Conservation (phyloP, 2,888 invertebrate species). For the Drosophila monieri region DNA sequence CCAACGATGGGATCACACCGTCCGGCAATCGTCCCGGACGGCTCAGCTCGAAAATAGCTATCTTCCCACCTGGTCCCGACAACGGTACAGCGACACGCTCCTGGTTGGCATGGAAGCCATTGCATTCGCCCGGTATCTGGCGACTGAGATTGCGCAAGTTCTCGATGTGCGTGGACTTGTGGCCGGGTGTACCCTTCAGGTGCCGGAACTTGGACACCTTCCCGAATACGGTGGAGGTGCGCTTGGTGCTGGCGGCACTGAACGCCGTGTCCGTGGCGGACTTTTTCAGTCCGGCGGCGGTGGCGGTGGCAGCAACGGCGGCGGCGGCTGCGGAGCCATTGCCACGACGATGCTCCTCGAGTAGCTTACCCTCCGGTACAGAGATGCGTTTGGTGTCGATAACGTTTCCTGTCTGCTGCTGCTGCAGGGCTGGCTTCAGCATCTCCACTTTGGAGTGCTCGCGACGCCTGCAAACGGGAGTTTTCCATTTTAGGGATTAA, state of each 20-base stretch:
- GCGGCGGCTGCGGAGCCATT: slow-evolving; percentile 65
- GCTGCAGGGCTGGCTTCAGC: slow-evolving; percentile 83
- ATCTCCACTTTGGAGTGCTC: slow-evolving; percentile 85
- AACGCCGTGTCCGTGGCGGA: slow-evolving; percentile 84
- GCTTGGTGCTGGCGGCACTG: slow-evolving; percentile 88
- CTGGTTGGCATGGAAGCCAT: slow-evolving; percentile 95
- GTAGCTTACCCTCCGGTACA: slow-evolving; percentile 80
- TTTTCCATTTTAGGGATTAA: background rate
- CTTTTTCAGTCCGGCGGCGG: slow-evolving; percentile 75
- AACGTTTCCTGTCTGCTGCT: slow-evolving; percentile 65
- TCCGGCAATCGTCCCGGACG: slow-evolving; percentile 91
- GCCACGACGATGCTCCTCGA: slow-evolving; percentile 82
- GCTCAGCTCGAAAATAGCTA: slow-evolving; percentile 93
- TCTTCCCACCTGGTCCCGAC: slow-evolving; percentile 94
- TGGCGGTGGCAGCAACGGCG: too few species aligned
- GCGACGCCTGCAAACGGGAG: slow-evolving; percentile 85
- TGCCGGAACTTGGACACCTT: slow-evolving; percentile 96
- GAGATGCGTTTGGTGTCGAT: slow-evolving; percentile 81
- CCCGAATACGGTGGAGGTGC: slow-evolving; percentile 94
- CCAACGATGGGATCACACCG: slow-evolving; percentile 93
- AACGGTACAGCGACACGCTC: slow-evolving; percentile 95
- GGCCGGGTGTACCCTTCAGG: slow-evolving; percentile 94
- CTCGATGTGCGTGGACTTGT: slow-evolving; percentile 95
- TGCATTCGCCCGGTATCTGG: slow-evolving; percentile 96
- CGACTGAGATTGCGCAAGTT: slow-evolving; percentile 95